These are phyloP conservation scores for Eira barbara DNA, from an alignment of 2,113 vertebrate species.

Conservation along the genomic window DNA sequence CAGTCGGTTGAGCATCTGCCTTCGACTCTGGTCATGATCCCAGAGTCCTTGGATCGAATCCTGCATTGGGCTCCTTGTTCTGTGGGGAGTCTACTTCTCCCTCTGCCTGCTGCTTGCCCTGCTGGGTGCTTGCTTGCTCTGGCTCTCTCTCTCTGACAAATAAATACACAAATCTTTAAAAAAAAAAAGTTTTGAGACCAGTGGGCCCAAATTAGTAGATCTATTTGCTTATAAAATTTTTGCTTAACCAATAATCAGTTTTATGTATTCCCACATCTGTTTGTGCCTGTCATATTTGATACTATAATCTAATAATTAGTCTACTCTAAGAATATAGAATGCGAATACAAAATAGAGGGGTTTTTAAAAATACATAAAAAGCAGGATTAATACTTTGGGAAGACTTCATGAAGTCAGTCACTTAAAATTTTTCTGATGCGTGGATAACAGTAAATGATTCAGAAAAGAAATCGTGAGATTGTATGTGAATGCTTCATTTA, in stretches of 20 bases:
- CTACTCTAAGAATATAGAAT: neutral
- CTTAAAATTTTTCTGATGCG: neutral
- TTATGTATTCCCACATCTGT: neutral
- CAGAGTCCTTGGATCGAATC: no score
- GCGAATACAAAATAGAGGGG: neutral
- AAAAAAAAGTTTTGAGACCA: neutral
- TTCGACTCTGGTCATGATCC: no score
- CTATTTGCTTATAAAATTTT: neutral
- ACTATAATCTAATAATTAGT: neutral
- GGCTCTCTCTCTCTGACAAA: no score
- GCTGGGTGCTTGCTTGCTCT: no score
- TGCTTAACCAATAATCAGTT: neutral
- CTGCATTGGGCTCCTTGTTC: no score
- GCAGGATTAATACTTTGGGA: neutral
- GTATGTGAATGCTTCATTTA: neutral
- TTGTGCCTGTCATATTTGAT: neutral
- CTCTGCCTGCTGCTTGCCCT: no score
- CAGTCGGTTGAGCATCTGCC: no score
- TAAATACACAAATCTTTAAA: no score
- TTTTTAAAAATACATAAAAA: neutral
- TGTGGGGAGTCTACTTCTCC: no score
- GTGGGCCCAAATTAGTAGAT: neutral
- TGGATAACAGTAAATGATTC: neutral
- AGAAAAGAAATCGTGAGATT: neutral
- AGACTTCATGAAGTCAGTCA: neutral